Base-by-base conservation (phyloP, 2,797 vertebrate species). In the Neosalanx taihuensis region DNA sequence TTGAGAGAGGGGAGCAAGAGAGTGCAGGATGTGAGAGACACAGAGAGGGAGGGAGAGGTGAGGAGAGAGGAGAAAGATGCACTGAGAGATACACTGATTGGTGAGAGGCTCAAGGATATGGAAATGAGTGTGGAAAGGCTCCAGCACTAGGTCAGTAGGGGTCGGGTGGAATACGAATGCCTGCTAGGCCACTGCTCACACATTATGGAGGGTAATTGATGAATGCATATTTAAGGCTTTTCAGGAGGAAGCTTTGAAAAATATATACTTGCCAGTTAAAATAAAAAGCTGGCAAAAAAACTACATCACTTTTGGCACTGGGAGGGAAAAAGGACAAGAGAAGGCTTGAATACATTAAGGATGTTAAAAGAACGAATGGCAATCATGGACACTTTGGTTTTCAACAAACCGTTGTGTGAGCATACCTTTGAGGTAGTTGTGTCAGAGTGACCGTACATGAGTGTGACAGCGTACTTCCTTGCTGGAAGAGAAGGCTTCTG, bases 171-270 rank as follows among this genome's bases (percentile, higher is more conserved):
- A 83, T 81, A 78, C 70, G 80, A 71, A 83, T 62, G 83, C 20
- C 7, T 20, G 62, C 13, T 12, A 61, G 62, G 61, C 58, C 72
- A 69, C 71, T 69, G 83, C 77, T 83, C 72, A 77, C 74, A 85
- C 79, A 56, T 81, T 82, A 89, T 82, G 80, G 78, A 88, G 82
- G 72, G 79, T 77, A 85, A 84, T 83, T 90, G 86, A 89, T 87
- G 67, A 88, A 84, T 88, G 83, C 83, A 80, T 76, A 75, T 73
- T 71, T 5, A 56, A 31, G 75, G 78, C 73, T 84, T 69, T 56
- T 75, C 56, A 35, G 37, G 56, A 60, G 81, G 79, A 76, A 46
- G 41, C 41, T 26, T 56, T 64, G 31, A 7, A 66, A 37, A 67
- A 65, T 74, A 84, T 68, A 71, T 87, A 85, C 85, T 88, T 87